Conservation (phyloP, 2,888 invertebrate genomes). For the Nomada ruficornis region DNA sequence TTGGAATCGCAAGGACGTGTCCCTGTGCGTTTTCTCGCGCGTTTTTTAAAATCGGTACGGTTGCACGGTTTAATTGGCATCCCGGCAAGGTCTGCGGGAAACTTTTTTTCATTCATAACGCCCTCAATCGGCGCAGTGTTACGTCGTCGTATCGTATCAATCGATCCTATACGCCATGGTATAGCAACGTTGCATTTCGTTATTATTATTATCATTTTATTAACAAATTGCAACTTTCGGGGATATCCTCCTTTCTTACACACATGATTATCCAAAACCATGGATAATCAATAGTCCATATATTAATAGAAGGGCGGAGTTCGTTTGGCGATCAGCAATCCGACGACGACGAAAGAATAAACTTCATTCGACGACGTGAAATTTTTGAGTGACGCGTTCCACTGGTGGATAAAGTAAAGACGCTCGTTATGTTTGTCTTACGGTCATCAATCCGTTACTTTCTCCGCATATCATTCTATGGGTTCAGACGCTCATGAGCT, state of each 20-base stretch:
- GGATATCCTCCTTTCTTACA: too few relatives aligned
- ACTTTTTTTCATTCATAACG: slow-evolving; percentile 49
- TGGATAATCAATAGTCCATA: too few relatives aligned
- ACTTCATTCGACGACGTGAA: slow-evolving; percentile 22
- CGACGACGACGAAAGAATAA: slow-evolving; percentile 19
- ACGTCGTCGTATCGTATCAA: neutral
- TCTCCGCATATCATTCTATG: slow-evolving; percentile 63
- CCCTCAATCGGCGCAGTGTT: neutral
- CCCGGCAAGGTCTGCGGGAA: slow-evolving; percentile 24
- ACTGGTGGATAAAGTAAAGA: slow-evolving; percentile 11
- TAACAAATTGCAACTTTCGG: too few relatives aligned
- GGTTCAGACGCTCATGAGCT: neutral
- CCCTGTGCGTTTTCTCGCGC: slow-evolving; percentile 30
- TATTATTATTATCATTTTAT: neutral
- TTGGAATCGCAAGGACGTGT: slow-evolving; percentile 58
- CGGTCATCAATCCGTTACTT: slow-evolving; percentile 52
- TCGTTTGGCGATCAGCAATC: neutral
- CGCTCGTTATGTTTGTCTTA: neutral
- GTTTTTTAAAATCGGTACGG: slow-evolving; percentile 21
- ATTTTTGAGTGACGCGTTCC: slow-evolving; percentile 47
- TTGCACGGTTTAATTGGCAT: slow-evolving; percentile 44
- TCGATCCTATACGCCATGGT: neutral
- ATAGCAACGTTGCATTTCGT: neutral
- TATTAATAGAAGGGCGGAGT: slow-evolving; percentile 12
- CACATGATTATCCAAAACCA: too few relatives aligned